Evolutionary conservation across 2,888 invertebrate species (phyloP).

Genomic region (Drosophila testacea): DNA sequence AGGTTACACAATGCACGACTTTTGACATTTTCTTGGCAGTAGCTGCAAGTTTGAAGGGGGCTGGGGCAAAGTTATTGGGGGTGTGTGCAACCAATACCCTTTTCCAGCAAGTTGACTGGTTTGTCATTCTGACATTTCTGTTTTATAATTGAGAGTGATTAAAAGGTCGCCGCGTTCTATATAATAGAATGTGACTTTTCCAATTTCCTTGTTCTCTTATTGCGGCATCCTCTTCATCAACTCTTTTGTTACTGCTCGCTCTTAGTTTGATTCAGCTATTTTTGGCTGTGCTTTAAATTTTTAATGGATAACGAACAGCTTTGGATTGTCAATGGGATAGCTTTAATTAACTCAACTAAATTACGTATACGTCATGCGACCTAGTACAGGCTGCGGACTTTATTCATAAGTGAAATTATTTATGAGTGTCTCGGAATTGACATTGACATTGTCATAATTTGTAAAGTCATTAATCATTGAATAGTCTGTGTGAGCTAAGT

Average conservation of each 20-base stretch:
- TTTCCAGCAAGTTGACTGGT: conserved; percentile 21
- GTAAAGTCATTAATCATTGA: conserved; percentile 51
- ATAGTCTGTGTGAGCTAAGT: background rate
- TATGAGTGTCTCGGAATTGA: conserved; percentile 15
- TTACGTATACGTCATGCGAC: conserved; percentile 29
- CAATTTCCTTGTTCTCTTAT: background rate
- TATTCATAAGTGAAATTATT: conserved; percentile 2
- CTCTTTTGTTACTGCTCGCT: background rate
- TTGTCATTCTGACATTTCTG: conserved; percentile 62
- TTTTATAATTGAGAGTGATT: conserved; percentile 59
- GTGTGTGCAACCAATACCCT: conserved; percentile 11
- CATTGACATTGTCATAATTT: conserved; percentile 46
- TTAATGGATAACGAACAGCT: background rate
- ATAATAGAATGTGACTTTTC: conserved; percentile 1
- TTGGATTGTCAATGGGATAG: background rate
- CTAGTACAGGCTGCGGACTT: background rate
- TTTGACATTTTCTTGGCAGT: conserved; percentile 57
- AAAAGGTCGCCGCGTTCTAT: conserved; percentile 43
- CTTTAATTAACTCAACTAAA: background rate
- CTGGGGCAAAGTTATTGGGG: background rate
- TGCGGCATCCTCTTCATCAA: no score
- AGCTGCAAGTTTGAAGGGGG: conserved; percentile 6
- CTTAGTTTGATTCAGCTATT: background rate
- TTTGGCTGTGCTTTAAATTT: conserved; percentile 8
- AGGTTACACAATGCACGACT: conserved; percentile 54